phyloP scores from a whole-genome alignment of 2,113 vertebrate species.

The Hippocampus guttulatus region DNA sequence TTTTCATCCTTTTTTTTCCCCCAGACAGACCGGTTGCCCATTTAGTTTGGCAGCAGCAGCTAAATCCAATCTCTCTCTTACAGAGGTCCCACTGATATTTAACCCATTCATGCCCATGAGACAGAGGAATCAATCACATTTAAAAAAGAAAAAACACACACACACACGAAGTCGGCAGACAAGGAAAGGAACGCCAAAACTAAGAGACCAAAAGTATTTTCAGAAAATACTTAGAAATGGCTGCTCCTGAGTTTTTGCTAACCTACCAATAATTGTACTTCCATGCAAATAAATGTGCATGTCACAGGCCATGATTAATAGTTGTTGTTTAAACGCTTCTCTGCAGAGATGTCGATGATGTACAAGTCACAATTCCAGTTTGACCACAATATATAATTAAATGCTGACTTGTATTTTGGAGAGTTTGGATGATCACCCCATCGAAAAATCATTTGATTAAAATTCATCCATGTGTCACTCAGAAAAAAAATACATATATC shows the following conservation, averaged over 20 bases:
- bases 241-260: constrained; percentile 17
- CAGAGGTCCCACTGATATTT: constrained; percentile 56
- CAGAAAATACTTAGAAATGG: constrained; percentile 29
- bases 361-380: neutral
- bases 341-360: neutral
- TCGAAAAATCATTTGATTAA: neutral
- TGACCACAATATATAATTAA: neutral
- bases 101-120: constrained; percentile 55
- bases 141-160: constrained; percentile 15
- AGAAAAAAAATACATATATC: no score
- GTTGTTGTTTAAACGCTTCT: neutral
- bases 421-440: no score
- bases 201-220: constrained; percentile 20
- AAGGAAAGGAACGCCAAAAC: constrained; percentile 38
- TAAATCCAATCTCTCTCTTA: constrained; percentile 63
- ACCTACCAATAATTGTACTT: neutral
- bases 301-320: constrained; percentile 4
- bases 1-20: constrained; percentile 20
- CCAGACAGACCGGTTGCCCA: constrained; percentile 60
- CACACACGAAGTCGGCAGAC: constrained; percentile 32
- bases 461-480: no score
- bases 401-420: neutral
- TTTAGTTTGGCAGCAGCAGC: constrained; percentile 63
- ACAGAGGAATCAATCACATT: constrained; percentile 55
- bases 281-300: neutral